These are phyloP conservation scores for Zaprionus kolodkinae DNA, from an alignment of 1,140 invertebrate genomes.

Conservation along the genomic window DNA sequence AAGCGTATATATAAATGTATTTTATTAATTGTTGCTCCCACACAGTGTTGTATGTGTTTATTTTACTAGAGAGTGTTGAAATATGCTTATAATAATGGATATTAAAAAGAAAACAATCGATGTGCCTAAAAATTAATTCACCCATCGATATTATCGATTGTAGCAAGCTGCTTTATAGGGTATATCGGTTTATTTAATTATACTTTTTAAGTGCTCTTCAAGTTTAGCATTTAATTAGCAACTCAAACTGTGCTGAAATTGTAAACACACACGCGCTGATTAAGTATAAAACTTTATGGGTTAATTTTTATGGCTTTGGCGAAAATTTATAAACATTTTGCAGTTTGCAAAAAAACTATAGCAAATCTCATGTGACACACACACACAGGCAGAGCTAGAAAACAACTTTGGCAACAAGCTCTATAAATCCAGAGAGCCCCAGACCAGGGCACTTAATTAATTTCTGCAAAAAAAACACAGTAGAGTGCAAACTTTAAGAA, in stretches of 20 bases:
- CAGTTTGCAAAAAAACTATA: slow-evolving; percentile 1
- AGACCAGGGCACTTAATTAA: slow-evolving; percentile 72
- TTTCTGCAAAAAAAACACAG: slow-evolving; percentile 60
- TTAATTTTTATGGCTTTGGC: slow-evolving; percentile 27
- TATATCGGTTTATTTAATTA: neutral
- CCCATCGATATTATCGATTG: too few species aligned
- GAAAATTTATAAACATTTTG: slow-evolving; percentile 59
- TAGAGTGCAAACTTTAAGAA: slow-evolving; percentile 67
- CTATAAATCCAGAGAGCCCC: slow-evolving; percentile 62
- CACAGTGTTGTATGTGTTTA: too few species aligned
- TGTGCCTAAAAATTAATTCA: too few species aligned
- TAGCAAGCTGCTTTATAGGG: neutral
- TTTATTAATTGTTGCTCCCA: too few species aligned
- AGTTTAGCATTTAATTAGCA: slow-evolving; percentile 62
- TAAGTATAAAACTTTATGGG: slow-evolving; percentile 3
- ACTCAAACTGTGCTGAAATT: slow-evolving; percentile 48
- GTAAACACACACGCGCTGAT: slow-evolving; percentile 48
- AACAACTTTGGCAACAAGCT: slow-evolving; percentile 72
- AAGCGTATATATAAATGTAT: too few species aligned
- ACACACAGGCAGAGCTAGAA: slow-evolving; percentile 26
- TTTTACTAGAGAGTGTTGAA: too few species aligned
- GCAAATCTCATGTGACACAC: slow-evolving; percentile 62
- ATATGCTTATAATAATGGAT: too few species aligned
- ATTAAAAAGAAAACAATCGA: too few species aligned
- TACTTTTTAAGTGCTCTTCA: neutral